Conservation (phyloP, 1,140 invertebrate species). For the Heterodera schachtii region DNA sequence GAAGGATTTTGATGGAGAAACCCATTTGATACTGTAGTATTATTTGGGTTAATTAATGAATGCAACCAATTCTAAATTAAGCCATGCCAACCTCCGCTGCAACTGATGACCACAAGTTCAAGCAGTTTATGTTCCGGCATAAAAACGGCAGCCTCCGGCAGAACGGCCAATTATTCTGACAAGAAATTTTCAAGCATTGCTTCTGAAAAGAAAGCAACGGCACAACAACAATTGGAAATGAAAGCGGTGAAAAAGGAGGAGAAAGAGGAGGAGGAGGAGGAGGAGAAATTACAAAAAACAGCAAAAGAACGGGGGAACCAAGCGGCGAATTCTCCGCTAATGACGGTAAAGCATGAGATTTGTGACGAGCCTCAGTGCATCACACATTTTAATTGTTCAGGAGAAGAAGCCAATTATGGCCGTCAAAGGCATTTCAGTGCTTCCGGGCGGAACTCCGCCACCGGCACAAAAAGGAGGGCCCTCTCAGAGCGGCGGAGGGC, state of each 20-base stretch:
- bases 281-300: not conserved
- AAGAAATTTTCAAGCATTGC: slow-evolving; percentile 4
- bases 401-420: slow-evolving; percentile 29
- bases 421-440: slow-evolving; percentile 21
- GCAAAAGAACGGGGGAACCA: slow-evolving; percentile 5
- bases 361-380: not conserved
- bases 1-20: no score
- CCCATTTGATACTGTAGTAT: no score
- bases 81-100: not conserved
- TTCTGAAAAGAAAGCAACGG: not conserved
- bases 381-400: not conserved
- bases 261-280: not conserved
- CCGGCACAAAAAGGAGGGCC: not conserved
- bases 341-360: not conserved
- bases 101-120: slow-evolving; percentile 10
- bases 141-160: not conserved
- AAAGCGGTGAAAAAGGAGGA: not conserved
- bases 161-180: not conserved
- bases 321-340: slow-evolving; percentile 9
- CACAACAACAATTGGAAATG: not conserved
- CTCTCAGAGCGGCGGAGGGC: not conserved
- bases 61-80: not conserved
- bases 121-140: not conserved
- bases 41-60: no score
- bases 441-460: slow-evolving; percentile 3